Percentiles rank a stretch among this genome's conserved stretches.
Conservation (phyloP, 2,888 invertebrate genomes). For the Apamea epomidion region DNA sequence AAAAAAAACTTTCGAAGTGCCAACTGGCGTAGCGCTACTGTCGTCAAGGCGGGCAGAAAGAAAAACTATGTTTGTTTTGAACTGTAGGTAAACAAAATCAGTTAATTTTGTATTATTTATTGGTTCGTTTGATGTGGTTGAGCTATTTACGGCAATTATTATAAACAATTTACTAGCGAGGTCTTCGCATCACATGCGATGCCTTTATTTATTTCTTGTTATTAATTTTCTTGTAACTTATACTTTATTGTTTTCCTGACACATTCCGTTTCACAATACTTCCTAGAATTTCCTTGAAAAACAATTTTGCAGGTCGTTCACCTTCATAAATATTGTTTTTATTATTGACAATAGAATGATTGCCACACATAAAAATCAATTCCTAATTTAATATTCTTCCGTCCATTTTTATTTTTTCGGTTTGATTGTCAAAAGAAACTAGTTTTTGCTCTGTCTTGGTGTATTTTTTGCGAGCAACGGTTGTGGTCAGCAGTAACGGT, state of each 20-base stretch:
- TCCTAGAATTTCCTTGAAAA: conserved; percentile 22
- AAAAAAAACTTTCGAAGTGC: conserved; percentile 41
- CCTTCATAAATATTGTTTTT: conserved; percentile 31
- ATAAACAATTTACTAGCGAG: neutral
- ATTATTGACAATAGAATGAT: conserved; percentile 38
- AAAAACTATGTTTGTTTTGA: conserved; percentile 29
- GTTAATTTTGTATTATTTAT: conserved; percentile 16
- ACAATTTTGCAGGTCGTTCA: conserved; percentile 35
- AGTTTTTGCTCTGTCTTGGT: conserved; percentile 46
- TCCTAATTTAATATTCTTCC: conserved; percentile 48
- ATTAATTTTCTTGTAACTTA: neutral
- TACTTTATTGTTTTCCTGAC: conserved; percentile 35
- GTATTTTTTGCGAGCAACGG: conserved; percentile 51
- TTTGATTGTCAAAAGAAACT: conserved; percentile 31
- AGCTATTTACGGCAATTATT: neutral
- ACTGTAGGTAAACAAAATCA: conserved; percentile 19
- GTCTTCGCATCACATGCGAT: neutral
- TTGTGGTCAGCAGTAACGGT: conserved; percentile 66
- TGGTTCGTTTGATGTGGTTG: conserved; percentile 11
- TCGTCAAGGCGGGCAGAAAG: conserved; percentile 25
- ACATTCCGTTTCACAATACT: conserved; percentile 8
- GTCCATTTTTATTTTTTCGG: conserved; percentile 21
- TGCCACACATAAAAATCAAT: conserved; percentile 30
- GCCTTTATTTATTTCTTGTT: conserved; percentile 1
- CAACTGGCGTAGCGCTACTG: conserved; percentile 25